Evolutionary conservation across 2,797 vertebrate genomes (phyloP), one percentile per base, ranked within the genome.

Genomic region (Oceanodroma leucorhoa): DNA sequence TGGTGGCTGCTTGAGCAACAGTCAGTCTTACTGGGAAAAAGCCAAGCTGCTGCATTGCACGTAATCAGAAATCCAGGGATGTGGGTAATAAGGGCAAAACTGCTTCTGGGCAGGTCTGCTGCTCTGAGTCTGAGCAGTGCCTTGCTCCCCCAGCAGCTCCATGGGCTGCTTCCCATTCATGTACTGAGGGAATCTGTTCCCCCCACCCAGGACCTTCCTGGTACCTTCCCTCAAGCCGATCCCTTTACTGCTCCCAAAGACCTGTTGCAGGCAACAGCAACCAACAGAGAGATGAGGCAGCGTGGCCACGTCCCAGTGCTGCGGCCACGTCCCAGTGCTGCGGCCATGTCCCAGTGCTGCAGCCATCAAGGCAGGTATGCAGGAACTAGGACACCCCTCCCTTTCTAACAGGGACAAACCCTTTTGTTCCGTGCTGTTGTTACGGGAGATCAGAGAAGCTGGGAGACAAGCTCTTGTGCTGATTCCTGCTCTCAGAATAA

Each of bases 401-500:
- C 40, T 53, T 29, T 46, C 14, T 17, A 14, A 5, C n/a, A 32
- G 48, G 60, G 50, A 40, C 23, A 67, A 82, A 70, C 6, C 38
- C 57, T 72, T 58, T 30, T 55, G 50, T 82, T 45, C 69, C 40
- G 75, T 0, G 9, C 65, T 0, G 1, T 27, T 69, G 41, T 73
- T 78, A 43, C 0, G 2, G 51, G 73, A 78, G 69, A 78, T 72
- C 77, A 48, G 76, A 40, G 60, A 38, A 55, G 67, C 54, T 38
- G 40, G n/a, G 38, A 53, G 77, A 80, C 17, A 57, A 69, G 34
- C 32, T 83, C 67, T 53, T 45, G 62, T 13, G 60, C 67, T 48
- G 83, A 43, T 66, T 67, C 27, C 61, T 86, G 73, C 88, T 79
- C 87, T 87, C 76, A 30, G 88, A 79, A 83, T 60, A 40, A 13